phyloP scores from a whole-genome alignment of 2,113 vertebrate species.

The Charadrius vociferus region DNA sequence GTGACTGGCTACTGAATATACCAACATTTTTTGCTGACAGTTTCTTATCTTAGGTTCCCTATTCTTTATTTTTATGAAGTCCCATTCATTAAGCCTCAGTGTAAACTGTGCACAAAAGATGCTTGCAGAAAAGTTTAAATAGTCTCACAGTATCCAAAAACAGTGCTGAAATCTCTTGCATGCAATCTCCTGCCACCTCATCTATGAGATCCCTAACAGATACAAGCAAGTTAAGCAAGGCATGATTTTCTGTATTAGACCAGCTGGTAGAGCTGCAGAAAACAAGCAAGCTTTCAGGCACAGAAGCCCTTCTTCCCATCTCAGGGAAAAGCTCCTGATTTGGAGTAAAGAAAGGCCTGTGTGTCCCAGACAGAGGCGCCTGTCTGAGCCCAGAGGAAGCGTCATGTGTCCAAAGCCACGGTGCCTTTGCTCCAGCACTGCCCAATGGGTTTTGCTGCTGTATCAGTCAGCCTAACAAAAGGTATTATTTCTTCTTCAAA shows the following conservation, averaged over 20 bases:
- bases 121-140: background rate
- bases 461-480: background rate
- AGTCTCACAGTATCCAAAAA: background rate
- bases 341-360: background rate
- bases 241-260: background rate
- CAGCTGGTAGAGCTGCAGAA: background rate
- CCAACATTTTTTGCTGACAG: background rate
- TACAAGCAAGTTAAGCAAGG: background rate
- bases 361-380: background rate
- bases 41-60: background rate
- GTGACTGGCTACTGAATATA: background rate
- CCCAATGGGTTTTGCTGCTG: background rate
- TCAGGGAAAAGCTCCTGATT: background rate
- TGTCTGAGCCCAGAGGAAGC: fast-evolving
- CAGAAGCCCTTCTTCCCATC: background rate
- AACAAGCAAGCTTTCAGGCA: background rate
- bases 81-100: background rate
- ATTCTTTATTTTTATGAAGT: background rate
- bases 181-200: background rate
- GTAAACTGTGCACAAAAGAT: background rate
- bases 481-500: background rate
- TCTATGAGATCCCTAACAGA: background rate
- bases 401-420: background rate
- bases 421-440: background rate
- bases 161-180: background rate